Percentiles rank a stretch among this genome's conserved stretches.
phyloP scores from a whole-genome alignment of 2,888 invertebrate genomes.

The Trichopoda pennipes region DNA sequence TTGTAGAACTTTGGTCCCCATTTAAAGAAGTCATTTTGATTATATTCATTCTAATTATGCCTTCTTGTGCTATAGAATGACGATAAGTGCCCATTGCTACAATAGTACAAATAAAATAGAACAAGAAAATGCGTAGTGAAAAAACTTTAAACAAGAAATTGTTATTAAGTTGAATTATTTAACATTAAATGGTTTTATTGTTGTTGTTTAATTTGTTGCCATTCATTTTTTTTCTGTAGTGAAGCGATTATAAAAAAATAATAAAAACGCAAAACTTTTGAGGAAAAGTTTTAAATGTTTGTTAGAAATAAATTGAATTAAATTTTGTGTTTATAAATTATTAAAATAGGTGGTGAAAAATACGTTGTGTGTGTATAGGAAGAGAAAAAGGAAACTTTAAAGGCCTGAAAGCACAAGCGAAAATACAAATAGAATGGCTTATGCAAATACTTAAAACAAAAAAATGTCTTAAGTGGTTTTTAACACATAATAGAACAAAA shows the following conservation, averaged over 20 bases:
- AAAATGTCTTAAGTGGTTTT: too few relatives aligned
- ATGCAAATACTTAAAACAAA: too few relatives aligned
- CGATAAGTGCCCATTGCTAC: conserved; percentile 19
- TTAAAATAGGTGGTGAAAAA: conserved; percentile 33
- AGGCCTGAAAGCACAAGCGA: too few relatives aligned
- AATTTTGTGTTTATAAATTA: conserved; percentile 63
- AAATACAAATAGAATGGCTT: too few relatives aligned
- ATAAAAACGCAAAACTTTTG: conserved; percentile 42
- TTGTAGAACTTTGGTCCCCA: conserved; percentile 20
- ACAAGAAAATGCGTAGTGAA: conserved; percentile 1
- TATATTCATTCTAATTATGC: conserved; percentile 67
- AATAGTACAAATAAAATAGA: background rate
- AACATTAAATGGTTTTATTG: conserved; percentile 69
- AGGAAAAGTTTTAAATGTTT: conserved; percentile 64
- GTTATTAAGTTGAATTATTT: conserved; percentile 72
- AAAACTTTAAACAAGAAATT: conserved; percentile 56
- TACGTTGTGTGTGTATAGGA: background rate
- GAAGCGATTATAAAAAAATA: conserved; percentile 30
- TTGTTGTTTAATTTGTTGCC: conserved; percentile 26
- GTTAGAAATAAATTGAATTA: conserved; percentile 63
- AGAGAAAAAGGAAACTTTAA: too few relatives aligned
- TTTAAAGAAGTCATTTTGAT: conserved; percentile 44
- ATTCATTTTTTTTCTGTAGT: background rate
- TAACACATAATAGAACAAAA: too few relatives aligned
- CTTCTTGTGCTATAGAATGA: conserved; percentile 55